Conservation (phyloP, 2,888 invertebrate species). For the Agriopis aurantiaria region DNA sequence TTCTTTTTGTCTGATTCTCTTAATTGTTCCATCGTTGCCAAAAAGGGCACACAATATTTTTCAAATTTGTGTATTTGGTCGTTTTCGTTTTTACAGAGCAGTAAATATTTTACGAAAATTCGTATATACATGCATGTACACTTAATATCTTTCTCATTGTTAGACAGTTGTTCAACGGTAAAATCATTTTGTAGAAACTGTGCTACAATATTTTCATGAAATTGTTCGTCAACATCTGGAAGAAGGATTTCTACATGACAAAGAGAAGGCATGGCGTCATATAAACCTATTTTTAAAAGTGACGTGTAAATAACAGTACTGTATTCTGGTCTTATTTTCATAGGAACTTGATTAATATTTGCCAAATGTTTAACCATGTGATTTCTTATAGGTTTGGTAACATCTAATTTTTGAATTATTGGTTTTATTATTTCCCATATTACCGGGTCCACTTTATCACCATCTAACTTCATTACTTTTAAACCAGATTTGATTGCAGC, state of each 20-base stretch:
- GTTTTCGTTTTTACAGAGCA: conserved; percentile 52
- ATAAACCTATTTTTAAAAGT: conserved; percentile 42
- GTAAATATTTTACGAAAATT: conserved; percentile 59
- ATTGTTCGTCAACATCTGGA: conserved; percentile 47
- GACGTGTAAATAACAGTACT: conserved; percentile 53
- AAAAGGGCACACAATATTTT: conserved; percentile 52
- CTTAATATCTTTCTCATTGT: conserved; percentile 1
- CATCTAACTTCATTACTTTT: conserved; percentile 45
- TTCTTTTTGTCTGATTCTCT: conserved; percentile 2
- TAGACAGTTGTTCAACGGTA: conserved; percentile 33
- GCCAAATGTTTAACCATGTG: conserved; percentile 18
- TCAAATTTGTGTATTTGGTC: conserved; percentile 50
- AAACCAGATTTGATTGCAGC: conserved; percentile 56
- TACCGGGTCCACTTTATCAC: conserved; percentile 43
- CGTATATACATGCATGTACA: conserved; percentile 47
- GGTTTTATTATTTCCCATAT: conserved; percentile 60
- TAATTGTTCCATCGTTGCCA: conserved; percentile 48
- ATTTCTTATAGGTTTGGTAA: conserved; percentile 40
- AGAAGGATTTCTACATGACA: conserved; percentile 52
- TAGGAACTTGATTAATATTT: conserved; percentile 45
- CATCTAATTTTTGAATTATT: conserved; percentile 50
- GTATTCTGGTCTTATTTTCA: conserved; percentile 57
- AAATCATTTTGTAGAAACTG: conserved; percentile 48
- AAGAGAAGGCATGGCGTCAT: conserved; percentile 47
- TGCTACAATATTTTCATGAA: conserved; percentile 48